Evolutionary conservation across 2,888 invertebrate species (phyloP).

Genomic region (Mythimna albipuncta): DNA sequence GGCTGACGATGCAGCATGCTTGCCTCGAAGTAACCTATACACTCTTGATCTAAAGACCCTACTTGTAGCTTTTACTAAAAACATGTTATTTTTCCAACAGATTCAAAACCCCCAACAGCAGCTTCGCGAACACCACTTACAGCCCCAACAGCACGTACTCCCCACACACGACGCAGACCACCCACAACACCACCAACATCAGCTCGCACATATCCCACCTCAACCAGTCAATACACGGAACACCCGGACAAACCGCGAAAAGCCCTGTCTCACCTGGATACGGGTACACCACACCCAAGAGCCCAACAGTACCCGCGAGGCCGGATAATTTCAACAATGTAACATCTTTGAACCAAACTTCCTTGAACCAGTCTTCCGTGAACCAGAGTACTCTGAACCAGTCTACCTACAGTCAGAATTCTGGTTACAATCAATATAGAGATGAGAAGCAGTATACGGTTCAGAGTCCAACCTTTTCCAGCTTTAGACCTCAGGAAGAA

Average conservation of each 20-base stretch:
- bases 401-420: conserved; percentile 67
- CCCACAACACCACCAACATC: conserved; percentile 63
- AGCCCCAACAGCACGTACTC: conserved; percentile 85
- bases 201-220: conserved; percentile 77
- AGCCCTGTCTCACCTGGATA: conserved; percentile 58
- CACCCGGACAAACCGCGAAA: conserved; percentile 61
- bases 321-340: conserved; percentile 37
- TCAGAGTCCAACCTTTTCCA: conserved; percentile 83
- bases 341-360: conserved; percentile 33
- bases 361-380: conserved; percentile 19
- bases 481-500: conserved; percentile 85
- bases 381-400: conserved; percentile 54
- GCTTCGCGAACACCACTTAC: conserved; percentile 86
- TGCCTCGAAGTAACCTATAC: too few relatives aligned
- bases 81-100: conserved; percentile 23
- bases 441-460: conserved; percentile 80
- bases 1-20: too few relatives aligned
- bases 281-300: conserved; percentile 57
- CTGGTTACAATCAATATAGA: conserved; percentile 63
- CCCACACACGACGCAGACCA: conserved; percentile 70
- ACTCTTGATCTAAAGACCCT: too few relatives aligned
- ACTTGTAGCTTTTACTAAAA: neutral
- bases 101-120: conserved; percentile 83
- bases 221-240: conserved; percentile 78
- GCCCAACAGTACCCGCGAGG: conserved; percentile 48